Evolutionary conservation across 2,113 vertebrate species (phyloP).

Genomic region (Gallinago undulata): DNA sequence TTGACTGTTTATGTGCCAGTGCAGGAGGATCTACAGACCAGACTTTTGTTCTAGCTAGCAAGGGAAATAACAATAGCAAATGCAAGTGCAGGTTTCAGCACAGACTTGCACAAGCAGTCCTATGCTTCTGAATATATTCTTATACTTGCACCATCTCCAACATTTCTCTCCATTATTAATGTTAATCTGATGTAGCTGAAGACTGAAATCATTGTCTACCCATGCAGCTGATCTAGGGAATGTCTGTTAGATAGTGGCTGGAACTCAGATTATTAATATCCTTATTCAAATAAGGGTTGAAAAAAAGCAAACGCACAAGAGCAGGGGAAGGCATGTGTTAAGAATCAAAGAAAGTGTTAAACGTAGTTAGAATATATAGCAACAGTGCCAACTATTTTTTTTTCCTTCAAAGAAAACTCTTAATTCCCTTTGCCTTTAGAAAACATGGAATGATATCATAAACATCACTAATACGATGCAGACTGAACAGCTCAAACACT

Average conservation of each 20-base stretch:
- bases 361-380: not conserved
- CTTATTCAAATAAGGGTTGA: not conserved
- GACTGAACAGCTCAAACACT: not conserved
- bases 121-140: not conserved
- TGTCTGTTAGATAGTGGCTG: not conserved
- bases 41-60: not conserved
- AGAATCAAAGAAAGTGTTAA: not conserved
- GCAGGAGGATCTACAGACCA: not conserved
- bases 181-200: not conserved
- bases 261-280: not conserved
- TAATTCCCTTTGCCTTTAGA: not conserved
- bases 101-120: not conserved
- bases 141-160: not conserved
- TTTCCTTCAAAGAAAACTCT: not conserved
- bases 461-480: not conserved
- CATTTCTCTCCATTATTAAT: not conserved
- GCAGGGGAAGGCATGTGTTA: not conserved
- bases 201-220: not conserved
- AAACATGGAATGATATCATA: not conserved
- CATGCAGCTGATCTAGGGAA: not conserved
- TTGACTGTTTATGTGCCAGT: not conserved
- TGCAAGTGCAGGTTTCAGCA: not conserved
- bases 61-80: not conserved
- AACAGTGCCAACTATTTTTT: not conserved
- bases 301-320: not conserved